Evolutionary conservation across 2,797 vertebrate species (phyloP).

Genomic region (Chiloscyllium punctatum): DNA sequence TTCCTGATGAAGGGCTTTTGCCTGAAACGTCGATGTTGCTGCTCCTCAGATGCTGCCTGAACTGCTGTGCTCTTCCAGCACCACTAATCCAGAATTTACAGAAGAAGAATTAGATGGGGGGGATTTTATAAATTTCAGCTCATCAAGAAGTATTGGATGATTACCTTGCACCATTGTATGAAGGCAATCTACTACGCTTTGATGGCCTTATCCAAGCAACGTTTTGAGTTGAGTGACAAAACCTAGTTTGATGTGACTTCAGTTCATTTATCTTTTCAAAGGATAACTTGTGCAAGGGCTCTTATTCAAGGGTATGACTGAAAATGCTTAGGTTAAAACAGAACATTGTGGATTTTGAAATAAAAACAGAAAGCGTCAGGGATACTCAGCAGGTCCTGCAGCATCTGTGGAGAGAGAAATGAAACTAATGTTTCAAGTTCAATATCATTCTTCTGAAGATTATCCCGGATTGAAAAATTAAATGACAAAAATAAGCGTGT

Average conservation of each 20-base stretch:
- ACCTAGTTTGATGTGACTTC: background rate
- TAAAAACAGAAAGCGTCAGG: too few relatives aligned
- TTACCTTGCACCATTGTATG: background rate
- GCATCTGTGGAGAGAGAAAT: too few relatives aligned
- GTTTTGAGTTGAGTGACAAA: background rate
- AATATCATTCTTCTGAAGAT: too few relatives aligned
- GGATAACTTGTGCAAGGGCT: background rate
- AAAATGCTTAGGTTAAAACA: background rate
- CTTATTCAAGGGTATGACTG: background rate
- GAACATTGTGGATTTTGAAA: too few relatives aligned
- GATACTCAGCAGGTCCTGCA: too few relatives aligned
- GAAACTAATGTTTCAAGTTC: too few relatives aligned
- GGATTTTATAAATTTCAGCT: background rate
- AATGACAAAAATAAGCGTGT: background rate
- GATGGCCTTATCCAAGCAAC: background rate
- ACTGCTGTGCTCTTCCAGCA: too few relatives aligned
- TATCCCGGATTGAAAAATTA: too few relatives aligned
- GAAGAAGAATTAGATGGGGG: background rate
- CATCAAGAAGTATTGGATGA: background rate
- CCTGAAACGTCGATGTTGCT: too few relatives aligned
- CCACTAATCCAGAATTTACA: too few relatives aligned
- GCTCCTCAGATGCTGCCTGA: too few relatives aligned
- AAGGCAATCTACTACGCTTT: background rate
- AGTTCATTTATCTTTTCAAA: background rate
- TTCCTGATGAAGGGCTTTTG: too few relatives aligned